phyloP scores from a whole-genome alignment of 2,888 invertebrate species.

The Noctua fimbriata region DNA sequence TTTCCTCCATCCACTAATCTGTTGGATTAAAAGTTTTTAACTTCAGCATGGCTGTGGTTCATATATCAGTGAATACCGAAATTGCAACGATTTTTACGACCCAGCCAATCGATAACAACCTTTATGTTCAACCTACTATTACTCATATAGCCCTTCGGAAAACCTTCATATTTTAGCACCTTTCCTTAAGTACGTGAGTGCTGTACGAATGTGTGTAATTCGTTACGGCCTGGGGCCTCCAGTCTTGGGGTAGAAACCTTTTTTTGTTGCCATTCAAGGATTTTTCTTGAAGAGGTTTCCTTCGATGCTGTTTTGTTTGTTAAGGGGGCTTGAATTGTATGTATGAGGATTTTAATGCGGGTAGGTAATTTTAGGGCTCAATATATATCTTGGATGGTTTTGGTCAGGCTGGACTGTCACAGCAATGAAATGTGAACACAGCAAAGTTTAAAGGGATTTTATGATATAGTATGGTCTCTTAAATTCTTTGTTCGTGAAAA shows the following conservation, averaged over 20 bases:
- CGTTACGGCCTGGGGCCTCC: neutral
- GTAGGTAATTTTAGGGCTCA: neutral
- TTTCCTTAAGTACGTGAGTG: constrained; percentile 47
- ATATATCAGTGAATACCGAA: too few species aligned
- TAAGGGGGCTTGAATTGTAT: neutral
- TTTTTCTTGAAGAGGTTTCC: constrained; percentile 5
- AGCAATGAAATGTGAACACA: neutral
- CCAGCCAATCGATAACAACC: constrained; percentile 6
- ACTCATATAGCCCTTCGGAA: constrained; percentile 19
- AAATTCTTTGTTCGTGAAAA: neutral
- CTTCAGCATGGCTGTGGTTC: too few species aligned
- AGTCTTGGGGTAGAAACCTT: constrained; percentile 14
- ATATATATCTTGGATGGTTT: neutral
- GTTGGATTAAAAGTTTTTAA: too few species aligned
- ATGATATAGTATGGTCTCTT: neutral
- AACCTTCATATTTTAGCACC: constrained; percentile 47
- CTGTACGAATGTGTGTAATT: constrained; percentile 31
- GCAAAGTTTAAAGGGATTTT: too few species aligned
- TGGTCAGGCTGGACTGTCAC: neutral
- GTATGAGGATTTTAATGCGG: neutral
- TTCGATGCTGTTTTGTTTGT: constrained; percentile 36
- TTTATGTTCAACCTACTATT: constrained; percentile 9
- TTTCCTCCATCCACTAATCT: too few species aligned
- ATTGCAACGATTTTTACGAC: neutral
- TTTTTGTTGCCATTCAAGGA: constrained; percentile 44